Percentiles rank a stretch among this genome's conserved stretches.
Evolutionary conservation across 92 coral and sea anemone genomes (phyloP).

Genomic region (Palythoa grandiflora): DNA sequence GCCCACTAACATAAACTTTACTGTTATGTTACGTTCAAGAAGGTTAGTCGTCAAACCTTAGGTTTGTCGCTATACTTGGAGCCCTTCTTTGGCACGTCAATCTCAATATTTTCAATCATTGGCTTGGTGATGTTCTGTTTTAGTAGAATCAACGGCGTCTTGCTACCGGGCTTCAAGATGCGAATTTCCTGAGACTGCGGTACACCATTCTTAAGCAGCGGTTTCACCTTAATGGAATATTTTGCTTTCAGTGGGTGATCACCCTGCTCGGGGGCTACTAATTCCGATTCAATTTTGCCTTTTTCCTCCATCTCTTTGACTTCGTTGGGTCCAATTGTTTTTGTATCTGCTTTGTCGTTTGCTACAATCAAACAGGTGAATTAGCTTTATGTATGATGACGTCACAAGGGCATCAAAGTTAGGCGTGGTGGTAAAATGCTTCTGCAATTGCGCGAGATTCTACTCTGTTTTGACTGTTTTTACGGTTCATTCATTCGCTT

Average conservation of each 20-base stretch:
- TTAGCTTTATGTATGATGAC: too few species aligned
- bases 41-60: constrained; percentile 52
- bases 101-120: constrained; percentile 91
- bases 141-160: constrained; percentile 55
- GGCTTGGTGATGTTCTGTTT: constrained; percentile 80
- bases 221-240: constrained; percentile 84
- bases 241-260: constrained; percentile 79
- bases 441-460: too few species aligned
- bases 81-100: constrained; percentile 91
- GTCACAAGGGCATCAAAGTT: too few species aligned
- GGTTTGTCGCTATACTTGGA: constrained; percentile 75
- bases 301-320: constrained; percentile 73
- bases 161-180: constrained; percentile 79
- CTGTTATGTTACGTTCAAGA: too few species aligned
- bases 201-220: constrained; percentile 76
- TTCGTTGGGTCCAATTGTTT: constrained; percentile 67
- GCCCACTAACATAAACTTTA: too few species aligned
- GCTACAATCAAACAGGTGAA: constrained; percentile 6
- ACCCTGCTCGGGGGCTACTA: constrained; percentile 85
- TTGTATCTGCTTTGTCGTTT: constrained; percentile 28
- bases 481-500: too few species aligned
- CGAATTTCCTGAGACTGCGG: constrained; percentile 88
- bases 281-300: constrained; percentile 66
- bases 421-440: too few species aligned
- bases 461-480: too few species aligned